Percentiles rank a stretch among this genome's conserved stretches.
Evolutionary conservation across 2,113 vertebrate species (phyloP).

Genomic region (Neotoma lepida): DNA sequence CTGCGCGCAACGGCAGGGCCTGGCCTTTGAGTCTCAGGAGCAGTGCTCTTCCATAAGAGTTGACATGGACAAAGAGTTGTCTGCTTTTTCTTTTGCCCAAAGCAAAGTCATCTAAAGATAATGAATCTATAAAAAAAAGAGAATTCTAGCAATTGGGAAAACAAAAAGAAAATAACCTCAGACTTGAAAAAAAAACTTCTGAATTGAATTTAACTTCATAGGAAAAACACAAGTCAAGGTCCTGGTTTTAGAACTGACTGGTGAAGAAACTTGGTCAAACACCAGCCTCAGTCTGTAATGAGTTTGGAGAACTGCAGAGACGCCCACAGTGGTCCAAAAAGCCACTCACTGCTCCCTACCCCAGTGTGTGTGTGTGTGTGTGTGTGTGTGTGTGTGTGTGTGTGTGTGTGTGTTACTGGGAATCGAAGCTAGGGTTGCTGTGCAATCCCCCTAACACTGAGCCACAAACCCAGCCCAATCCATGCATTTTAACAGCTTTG

Average conservation of each 20-base stretch:
- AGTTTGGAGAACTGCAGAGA: neutral
- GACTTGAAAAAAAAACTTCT: neutral
- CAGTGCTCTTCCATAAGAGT: neutral
- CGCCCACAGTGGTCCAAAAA: neutral
- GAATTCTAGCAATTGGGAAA: neutral
- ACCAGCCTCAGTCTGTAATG: neutral
- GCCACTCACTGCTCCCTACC: neutral
- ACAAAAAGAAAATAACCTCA: neutral
- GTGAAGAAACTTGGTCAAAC: neutral
- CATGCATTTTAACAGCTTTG: neutral
- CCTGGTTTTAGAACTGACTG: neutral
- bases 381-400: neutral
- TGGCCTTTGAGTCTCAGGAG: neutral
- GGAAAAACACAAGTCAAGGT: neutral
- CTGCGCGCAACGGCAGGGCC: rapidly evolving
- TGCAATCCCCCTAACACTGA: neutral
- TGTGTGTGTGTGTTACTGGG: neutral
- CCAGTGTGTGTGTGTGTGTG: neutral
- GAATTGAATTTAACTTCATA: neutral
- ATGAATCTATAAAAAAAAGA: neutral
- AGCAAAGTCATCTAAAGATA: neutral
- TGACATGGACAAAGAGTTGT: neutral
- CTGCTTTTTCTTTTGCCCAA: neutral
- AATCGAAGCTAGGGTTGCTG: neutral
- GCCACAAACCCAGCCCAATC: neutral